These are phyloP conservation scores for Odontocerum albicorne DNA, from an alignment of 2,888 invertebrate genomes.

Conservation along the genomic window DNA sequence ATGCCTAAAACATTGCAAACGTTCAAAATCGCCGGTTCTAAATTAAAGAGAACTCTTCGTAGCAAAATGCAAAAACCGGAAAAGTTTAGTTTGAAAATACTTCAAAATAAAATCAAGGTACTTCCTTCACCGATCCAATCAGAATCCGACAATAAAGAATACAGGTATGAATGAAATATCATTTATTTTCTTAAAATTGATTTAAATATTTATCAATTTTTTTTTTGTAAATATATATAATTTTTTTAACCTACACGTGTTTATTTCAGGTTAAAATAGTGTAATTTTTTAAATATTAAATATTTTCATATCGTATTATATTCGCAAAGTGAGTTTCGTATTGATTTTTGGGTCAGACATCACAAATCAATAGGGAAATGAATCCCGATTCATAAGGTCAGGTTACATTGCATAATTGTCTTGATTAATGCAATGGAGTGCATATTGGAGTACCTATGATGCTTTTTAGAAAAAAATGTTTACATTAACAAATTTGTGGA, in stretches of 20 bases:
- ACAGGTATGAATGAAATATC: slow-evolving; percentile 59
- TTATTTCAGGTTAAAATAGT: neutral
- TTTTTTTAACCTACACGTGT: neutral
- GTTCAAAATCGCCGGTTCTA: slow-evolving; percentile 21
- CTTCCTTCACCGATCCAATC: slow-evolving; percentile 64
- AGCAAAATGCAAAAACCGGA: slow-evolving; percentile 6
- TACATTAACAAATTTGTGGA: too few species aligned
- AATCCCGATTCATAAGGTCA: too few species aligned
- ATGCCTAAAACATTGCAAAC: slow-evolving; percentile 1
- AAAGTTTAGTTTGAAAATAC: slow-evolving; percentile 1
- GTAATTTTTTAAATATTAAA: neutral
- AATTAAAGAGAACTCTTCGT: slow-evolving; percentile 10
- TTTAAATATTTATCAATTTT: slow-evolving; percentile 23
- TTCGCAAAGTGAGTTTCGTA: too few species aligned
- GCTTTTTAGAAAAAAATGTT: neutral
- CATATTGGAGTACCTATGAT: too few species aligned
- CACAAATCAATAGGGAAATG: too few species aligned
- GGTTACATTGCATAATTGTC: too few species aligned
- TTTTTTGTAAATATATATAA: slow-evolving; percentile 9
- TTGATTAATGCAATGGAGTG: neutral
- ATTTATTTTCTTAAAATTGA: slow-evolving; percentile 36
- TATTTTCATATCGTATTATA: neutral
- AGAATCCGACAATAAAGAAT: slow-evolving; percentile 74
- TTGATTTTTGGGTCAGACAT: neutral
- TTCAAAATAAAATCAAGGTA: slow-evolving; percentile 4